A percentile compares a stretch with the other conserved stretches of the same genome.
Conservation (phyloP, 2,113 vertebrate species). For the Oreotrochilus melanogaster region DNA sequence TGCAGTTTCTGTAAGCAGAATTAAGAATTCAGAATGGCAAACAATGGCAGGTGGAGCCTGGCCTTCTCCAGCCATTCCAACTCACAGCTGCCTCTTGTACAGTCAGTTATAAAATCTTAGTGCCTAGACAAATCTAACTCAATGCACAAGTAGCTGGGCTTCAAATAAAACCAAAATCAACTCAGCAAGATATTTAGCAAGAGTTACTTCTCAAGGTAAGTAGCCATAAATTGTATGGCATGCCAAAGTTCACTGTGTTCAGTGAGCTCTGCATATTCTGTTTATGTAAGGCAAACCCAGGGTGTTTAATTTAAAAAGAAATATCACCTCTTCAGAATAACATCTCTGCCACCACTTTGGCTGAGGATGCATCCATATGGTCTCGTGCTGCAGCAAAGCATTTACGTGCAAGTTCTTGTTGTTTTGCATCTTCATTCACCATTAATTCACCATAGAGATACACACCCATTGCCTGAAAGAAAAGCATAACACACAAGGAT, state of each 20-base stretch:
- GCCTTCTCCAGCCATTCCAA: neutral
- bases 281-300: neutral
- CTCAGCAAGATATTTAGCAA: neutral
- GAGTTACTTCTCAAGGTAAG: neutral
- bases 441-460: constrained; percentile 98
- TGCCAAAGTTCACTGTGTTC: accelerated
- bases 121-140: neutral
- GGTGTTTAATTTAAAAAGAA: neutral
- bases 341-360: constrained; percentile 92
- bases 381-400: constrained; percentile 85
- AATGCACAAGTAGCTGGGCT: neutral
- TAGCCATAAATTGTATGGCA: neutral
- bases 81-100: neutral
- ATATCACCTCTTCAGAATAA: constrained; percentile 86
- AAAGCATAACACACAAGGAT: neutral
- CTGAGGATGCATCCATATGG: constrained; percentile 88
- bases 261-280: neutral
- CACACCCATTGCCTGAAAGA: constrained; percentile 92
- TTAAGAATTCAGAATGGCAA: neutral
- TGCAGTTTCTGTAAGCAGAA: neutral
- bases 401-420: constrained; percentile 87
- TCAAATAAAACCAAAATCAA: neutral
- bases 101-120: neutral
- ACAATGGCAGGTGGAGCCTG: neutral
- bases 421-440: constrained; percentile 88